A percentile compares a stretch with the other conserved stretches of the same genome.
Evolutionary conservation across 2,113 vertebrate species (phyloP).

Genomic region (Atrichornis clamosus): DNA sequence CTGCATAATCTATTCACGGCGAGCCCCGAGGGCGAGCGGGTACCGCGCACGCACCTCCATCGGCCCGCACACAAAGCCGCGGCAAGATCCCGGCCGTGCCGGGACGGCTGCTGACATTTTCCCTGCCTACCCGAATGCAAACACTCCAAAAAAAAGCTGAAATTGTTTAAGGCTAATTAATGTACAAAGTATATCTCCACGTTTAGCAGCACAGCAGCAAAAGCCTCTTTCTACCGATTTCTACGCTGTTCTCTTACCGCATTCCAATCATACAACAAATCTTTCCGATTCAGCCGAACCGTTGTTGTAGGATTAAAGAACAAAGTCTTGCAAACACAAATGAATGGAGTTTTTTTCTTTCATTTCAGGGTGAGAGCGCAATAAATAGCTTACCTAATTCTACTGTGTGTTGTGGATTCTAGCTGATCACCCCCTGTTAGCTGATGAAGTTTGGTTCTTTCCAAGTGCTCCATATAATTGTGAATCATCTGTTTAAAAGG

Average conservation of each 20-base stretch:
- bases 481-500: conserved; percentile 91
- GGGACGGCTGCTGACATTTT: neutral
- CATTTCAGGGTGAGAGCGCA: conserved; percentile 36
- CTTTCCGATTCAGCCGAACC: conserved; percentile 50
- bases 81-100: accelerated
- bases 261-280: conserved; percentile 63
- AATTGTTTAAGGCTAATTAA: neutral
- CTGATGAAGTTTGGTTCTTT: conserved; percentile 93
- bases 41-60: neutral
- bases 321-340: conserved; percentile 61
- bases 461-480: conserved; percentile 99
- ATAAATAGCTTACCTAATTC: conserved; percentile 85
- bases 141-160: neutral
- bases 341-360: conserved; percentile 35
- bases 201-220: neutral
- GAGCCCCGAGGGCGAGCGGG: neutral
- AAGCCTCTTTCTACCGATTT: conserved; percentile 14
- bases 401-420: conserved; percentile 77
- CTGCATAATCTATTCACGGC: conserved; percentile 67
- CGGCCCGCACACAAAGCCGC: neutral
- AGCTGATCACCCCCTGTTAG: conserved; percentile 77
- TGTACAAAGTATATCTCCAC: neutral
- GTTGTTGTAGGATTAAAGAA: conserved; percentile 71
- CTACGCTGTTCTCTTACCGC: conserved; percentile 10
- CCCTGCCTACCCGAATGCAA: neutral